Evolutionary conservation across 2,888 invertebrate genomes (phyloP).

Genomic region (Stramonita haemastoma): DNA sequence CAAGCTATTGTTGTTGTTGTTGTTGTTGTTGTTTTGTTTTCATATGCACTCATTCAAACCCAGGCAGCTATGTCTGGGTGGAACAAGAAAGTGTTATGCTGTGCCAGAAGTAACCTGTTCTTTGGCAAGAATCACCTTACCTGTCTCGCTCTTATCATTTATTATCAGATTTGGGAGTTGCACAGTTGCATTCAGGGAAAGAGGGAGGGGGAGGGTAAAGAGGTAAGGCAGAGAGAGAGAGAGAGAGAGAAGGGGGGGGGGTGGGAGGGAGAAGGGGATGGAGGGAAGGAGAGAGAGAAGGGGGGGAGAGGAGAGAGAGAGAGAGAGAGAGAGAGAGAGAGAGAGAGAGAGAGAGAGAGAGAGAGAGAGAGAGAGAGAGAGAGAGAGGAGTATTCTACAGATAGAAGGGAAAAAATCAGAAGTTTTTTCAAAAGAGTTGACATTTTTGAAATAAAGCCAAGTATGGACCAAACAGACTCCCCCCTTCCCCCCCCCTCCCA

Average conservation of each 20-base stretch:
- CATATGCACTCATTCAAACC: no score
- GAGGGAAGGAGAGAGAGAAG: neutral
- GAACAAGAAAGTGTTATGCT: no score
- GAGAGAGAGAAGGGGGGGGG: neutral
- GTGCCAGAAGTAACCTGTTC: neutral
- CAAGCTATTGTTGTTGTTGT: no score
- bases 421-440: neutral
- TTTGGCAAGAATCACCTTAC: neutral
- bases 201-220: neutral
- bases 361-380: neutral
- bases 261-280: neutral
- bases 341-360: neutral
- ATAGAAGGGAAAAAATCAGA: neutral
- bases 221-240: neutral
- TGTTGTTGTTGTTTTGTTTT: no score
- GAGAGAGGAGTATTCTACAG: neutral
- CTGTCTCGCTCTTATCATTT: constrained; percentile 1
- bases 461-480: neutral
- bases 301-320: neutral
- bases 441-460: neutral
- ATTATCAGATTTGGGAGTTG: neutral
- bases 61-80: no score
- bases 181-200: no score
- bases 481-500: no score
- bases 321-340: neutral